Evolutionary conservation across 2,797 vertebrate genomes (phyloP).

Genomic region (Halcyon leucocephala): DNA sequence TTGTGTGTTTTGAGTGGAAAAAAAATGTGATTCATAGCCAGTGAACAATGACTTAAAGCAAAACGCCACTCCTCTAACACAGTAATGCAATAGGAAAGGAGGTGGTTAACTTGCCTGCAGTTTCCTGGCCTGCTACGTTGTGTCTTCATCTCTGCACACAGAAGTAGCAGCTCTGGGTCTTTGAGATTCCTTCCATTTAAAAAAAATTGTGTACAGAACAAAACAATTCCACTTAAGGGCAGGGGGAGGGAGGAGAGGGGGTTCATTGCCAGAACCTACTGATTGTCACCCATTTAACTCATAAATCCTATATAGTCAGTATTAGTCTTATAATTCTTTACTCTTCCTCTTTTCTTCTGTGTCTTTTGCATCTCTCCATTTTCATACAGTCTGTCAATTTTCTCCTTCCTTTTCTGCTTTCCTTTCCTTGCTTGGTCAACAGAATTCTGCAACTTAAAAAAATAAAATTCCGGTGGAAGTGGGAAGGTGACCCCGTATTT

Average conservation of each 20-base stretch:
- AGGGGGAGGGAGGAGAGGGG: no score
- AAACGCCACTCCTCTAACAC: background rate
- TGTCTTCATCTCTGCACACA: background rate
- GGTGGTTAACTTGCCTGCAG: background rate
- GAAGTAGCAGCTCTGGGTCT: background rate
- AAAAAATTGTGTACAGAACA: background rate
- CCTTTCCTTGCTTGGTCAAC: background rate
- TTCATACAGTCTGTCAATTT: background rate
- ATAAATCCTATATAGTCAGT: background rate
- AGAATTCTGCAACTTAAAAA: background rate
- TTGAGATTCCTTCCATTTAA: background rate
- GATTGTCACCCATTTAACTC: background rate
- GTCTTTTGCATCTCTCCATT: background rate
- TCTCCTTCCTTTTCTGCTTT: background rate
- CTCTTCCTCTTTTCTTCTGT: background rate
- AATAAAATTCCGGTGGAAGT: background rate
- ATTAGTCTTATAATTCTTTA: background rate
- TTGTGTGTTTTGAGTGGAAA: conserved; percentile 7
- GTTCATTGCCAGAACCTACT: background rate
- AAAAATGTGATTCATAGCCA: background rate
- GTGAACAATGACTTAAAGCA: background rate
- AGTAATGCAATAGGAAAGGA: background rate
- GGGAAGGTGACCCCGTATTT: background rate
- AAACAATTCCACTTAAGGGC: background rate
- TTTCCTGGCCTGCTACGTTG: background rate